phyloP scores from a whole-genome alignment of 2,797 vertebrate genomes.

The Discoglossus pictus region DNA sequence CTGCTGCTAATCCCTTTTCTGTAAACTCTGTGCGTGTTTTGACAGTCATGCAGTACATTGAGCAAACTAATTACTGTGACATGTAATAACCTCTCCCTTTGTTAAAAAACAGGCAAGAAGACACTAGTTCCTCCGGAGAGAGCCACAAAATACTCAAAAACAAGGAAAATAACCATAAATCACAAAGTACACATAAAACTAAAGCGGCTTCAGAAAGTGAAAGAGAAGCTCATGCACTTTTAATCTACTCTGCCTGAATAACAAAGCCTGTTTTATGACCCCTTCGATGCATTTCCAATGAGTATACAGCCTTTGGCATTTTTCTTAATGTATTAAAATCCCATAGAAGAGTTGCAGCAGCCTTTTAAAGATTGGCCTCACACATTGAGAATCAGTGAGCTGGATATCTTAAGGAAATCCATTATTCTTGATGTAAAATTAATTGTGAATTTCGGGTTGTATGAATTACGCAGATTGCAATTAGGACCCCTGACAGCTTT shows the following conservation, averaged over 20 bases:
- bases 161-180: slow-evolving; percentile 43
- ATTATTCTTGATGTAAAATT: slow-evolving; percentile 50
- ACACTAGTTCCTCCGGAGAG: slow-evolving; percentile 31
- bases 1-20: no score
- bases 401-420: slow-evolving; percentile 46
- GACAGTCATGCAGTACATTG: no score
- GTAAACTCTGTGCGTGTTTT: no score
- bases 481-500: slow-evolving; percentile 41
- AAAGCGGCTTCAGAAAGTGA: slow-evolving; percentile 39
- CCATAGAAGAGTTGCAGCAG: slow-evolving; percentile 39
- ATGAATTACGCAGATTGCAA: slow-evolving; percentile 46
- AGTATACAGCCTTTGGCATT: slow-evolving; percentile 47
- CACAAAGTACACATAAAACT: slow-evolving; percentile 45
- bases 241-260: slow-evolving; percentile 51
- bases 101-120: slow-evolving; percentile 30
- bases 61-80: no score
- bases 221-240: slow-evolving; percentile 46
- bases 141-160: slow-evolving; percentile 36
- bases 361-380: slow-evolving; percentile 48
- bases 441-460: slow-evolving; percentile 41
- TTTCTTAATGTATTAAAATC: slow-evolving; percentile 51
- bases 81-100: slow-evolving; percentile 16
- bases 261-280: slow-evolving; percentile 51
- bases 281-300: slow-evolving; percentile 48
- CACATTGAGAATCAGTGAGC: slow-evolving; percentile 50